phyloP scores from a whole-genome alignment of 2,888 invertebrate species.

The Odontocolon sp. region DNA sequence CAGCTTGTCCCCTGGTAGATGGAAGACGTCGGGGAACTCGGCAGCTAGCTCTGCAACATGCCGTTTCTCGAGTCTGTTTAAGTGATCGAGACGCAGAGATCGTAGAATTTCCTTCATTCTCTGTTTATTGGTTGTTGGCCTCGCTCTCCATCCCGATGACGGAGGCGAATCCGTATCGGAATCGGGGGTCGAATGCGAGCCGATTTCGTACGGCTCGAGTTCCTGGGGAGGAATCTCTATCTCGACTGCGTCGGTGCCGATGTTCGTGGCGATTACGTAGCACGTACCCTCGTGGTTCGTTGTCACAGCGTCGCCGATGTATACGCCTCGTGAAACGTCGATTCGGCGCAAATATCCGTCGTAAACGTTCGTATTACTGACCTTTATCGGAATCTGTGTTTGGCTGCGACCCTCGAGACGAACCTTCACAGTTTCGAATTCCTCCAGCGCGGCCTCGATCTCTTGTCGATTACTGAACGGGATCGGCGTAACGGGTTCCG shows the following conservation, averaged over 20 bases:
- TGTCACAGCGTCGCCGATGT: background rate
- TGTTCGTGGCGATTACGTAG: background rate
- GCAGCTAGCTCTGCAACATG: background rate
- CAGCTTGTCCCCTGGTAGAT: slow-evolving; percentile 48
- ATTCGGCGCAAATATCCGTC: background rate
- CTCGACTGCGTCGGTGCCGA: background rate
- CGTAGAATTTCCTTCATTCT: background rate
- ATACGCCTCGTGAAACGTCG: background rate
- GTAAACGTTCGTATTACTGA: background rate
- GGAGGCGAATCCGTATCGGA: background rate
- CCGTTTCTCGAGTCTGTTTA: slow-evolving; percentile 27
- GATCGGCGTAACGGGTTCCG: too few species aligned
- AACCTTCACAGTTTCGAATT: too few species aligned
- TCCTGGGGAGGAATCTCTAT: background rate
- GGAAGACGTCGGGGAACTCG: slow-evolving; percentile 27
- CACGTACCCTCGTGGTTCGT: background rate
- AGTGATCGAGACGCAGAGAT: slow-evolving; percentile 6
- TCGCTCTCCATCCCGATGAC: background rate
- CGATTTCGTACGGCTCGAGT: background rate
- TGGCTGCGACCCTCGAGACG: too few species aligned
- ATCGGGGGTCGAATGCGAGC: background rate
- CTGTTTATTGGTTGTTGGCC: background rate
- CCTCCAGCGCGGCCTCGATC: too few species aligned
- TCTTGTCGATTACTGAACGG: too few species aligned
- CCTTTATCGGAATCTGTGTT: background rate